These are phyloP conservation scores for Myotis findleyi DNA, from an alignment of 2,797 vertebrate species.

Conservation along the genomic window DNA sequence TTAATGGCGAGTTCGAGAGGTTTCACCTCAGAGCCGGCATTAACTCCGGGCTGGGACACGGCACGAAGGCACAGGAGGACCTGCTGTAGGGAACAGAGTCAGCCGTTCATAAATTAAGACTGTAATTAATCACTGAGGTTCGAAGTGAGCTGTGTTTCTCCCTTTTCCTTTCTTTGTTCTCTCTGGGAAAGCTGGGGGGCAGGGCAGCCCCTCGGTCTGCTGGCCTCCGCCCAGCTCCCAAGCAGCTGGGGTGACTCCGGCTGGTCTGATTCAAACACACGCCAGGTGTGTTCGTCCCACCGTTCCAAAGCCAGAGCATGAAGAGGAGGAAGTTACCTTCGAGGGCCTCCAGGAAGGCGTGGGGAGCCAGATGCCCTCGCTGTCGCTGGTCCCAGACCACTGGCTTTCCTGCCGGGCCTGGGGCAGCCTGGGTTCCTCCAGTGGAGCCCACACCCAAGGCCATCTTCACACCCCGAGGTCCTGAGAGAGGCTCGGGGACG, in stretches of 20 bases:
- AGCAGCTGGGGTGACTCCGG: not conserved
- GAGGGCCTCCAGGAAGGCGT: not conserved
- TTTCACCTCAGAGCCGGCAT: not conserved
- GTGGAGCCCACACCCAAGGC: not conserved
- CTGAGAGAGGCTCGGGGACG: not conserved
- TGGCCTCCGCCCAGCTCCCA: not conserved
- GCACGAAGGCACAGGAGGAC: not conserved
- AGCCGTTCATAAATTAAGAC: not conserved
- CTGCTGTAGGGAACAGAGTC: not conserved
- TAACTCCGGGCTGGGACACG: fast-evolving
- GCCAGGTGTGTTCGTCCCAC: not conserved
- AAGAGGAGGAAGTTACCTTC: not conserved
- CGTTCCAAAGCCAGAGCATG: not conserved
- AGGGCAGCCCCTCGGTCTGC: not conserved
- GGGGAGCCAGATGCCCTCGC: too few relatives aligned
- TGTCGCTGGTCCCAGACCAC: fast-evolving
- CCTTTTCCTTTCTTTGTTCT: constrained; percentile 14
- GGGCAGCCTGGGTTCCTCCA: not conserved
- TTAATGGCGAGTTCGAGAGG: fast-evolving
- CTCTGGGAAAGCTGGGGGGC: not conserved
- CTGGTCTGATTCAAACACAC: not conserved
- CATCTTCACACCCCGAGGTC: not conserved
- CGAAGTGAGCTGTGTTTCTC: not conserved
- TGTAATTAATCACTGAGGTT: not conserved
- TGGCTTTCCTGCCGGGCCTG: not conserved